These are phyloP conservation scores for Fulmarus glacialis DNA, from an alignment of 2,113 vertebrate genomes.

Conservation along the genomic window DNA sequence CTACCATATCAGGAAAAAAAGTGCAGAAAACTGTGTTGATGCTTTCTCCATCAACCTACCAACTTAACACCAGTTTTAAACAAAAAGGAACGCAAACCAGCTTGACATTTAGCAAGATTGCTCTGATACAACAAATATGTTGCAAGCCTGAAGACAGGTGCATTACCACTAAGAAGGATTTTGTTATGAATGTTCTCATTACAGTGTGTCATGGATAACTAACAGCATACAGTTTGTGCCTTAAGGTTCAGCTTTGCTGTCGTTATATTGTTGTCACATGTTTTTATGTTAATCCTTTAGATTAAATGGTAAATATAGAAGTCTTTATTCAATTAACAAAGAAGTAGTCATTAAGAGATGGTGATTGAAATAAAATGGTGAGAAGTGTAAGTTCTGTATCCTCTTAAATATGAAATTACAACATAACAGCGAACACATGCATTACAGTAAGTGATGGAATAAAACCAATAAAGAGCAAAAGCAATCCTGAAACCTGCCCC, in stretches of 20 bases:
- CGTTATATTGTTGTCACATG: not conserved
- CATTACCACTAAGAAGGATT: conserved; percentile 32
- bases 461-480: not conserved
- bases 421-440: not conserved
- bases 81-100: conserved; percentile 3
- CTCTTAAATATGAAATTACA: not conserved
- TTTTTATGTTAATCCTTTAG: conserved; percentile 49
- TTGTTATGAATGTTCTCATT: conserved; percentile 59
- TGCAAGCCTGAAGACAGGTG: conserved; percentile 54
- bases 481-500: not conserved
- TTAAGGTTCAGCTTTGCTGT: conserved; percentile 45
- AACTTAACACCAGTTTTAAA: not conserved
- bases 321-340: conserved; percentile 34
- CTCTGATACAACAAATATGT: conserved; percentile 41
- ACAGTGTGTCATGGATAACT: conserved; percentile 43
- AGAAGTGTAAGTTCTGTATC: not conserved
- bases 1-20: not conserved
- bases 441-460: not conserved
- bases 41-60: not conserved
- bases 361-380: not conserved
- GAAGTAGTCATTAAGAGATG: not conserved
- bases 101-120: conserved; percentile 21
- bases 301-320: conserved; percentile 42
- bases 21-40: not conserved
- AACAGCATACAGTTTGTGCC: conserved; percentile 18